These are phyloP conservation scores for Pseudococcus longispinus DNA, from an alignment of 2,888 invertebrate species.

Conservation along the genomic window DNA sequence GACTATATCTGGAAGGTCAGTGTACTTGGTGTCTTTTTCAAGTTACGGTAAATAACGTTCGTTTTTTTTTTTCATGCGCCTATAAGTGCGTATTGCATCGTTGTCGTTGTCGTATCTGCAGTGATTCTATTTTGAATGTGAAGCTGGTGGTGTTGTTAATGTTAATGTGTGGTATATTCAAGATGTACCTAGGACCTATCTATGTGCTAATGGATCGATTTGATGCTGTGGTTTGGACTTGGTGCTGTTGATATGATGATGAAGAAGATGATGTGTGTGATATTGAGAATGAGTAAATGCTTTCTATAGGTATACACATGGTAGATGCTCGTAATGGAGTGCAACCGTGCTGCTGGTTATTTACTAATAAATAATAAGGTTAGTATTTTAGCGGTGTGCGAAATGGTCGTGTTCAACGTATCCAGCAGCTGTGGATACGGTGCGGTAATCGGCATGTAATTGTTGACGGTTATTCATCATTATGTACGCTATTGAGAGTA, in stretches of 20 bases:
- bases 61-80: neutral
- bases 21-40: conserved; percentile 4
- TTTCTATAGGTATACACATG: neutral
- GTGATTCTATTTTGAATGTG: neutral
- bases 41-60: conserved; percentile 45
- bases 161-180: neutral
- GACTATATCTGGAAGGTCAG: conserved; percentile 33
- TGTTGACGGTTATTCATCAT: neutral
- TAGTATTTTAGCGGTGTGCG: conserved; percentile 29
- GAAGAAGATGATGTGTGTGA: neutral
- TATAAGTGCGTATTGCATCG: neutral
- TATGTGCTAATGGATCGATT: neutral
- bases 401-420: neutral
- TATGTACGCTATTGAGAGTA: neutral
- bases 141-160: neutral
- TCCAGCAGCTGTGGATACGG: neutral
- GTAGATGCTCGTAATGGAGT: neutral
- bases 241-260: neutral
- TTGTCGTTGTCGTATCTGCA: neutral
- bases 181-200: too few relatives aligned
- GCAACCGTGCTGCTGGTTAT: neutral
- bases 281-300: neutral
- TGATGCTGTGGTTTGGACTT: neutral
- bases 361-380: conserved; percentile 34
- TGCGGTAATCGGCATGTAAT: conserved; percentile 7